Conservation (phyloP, 1,140 invertebrate species). For the Trichonephila clavipes region DNA sequence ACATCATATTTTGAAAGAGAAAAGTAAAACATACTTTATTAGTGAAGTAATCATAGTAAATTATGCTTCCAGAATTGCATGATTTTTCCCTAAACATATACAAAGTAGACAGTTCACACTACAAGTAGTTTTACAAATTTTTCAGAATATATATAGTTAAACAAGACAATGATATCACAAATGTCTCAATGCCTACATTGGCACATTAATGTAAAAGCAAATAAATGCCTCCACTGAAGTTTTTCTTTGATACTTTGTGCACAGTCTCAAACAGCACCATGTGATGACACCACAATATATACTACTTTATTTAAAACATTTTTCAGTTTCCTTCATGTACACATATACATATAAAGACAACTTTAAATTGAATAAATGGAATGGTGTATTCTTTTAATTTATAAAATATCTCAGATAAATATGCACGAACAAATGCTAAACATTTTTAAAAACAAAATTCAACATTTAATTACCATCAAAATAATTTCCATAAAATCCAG, state of each 20-base stretch:
- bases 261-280: background rate
- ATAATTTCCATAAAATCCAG: background rate
- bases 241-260: background rate
- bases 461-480: background rate
- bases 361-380: conserved; percentile 11
- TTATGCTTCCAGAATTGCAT: background rate
- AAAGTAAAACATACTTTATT: background rate
- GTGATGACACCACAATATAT: background rate
- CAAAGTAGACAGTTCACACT: conserved; percentile 24
- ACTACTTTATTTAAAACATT: background rate
- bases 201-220: background rate
- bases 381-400: background rate
- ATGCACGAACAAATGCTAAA: background rate
- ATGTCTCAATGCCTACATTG: conserved; percentile 34
- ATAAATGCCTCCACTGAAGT: background rate
- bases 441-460: background rate
- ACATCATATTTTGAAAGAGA: background rate
- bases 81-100: conserved; percentile 11
- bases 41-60: conserved; percentile 12
- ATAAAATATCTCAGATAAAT: conserved; percentile 19
- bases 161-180: conserved; percentile 41
- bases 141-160: background rate
- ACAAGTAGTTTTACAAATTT: conserved; percentile 16
- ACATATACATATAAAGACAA: background rate
- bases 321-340: background rate